A percentile compares a stretch with the other conserved stretches of the same genome.
Evolutionary conservation across 92 coral and sea anemone species (phyloP).

Genomic region (Nematostella vectensis): DNA sequence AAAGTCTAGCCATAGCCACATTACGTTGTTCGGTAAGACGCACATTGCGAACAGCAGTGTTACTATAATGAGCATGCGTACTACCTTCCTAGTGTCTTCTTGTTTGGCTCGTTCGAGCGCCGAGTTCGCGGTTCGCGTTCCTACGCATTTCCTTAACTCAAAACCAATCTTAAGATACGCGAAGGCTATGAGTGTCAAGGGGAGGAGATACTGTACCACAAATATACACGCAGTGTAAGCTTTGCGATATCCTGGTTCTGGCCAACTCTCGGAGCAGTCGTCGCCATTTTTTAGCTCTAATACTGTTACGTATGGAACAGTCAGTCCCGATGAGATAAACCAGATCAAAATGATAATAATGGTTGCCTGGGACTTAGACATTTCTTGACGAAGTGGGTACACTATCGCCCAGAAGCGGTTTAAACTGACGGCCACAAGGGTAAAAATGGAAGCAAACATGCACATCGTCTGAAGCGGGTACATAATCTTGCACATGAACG

Average conservation of each 20-base stretch:
- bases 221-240: slow-evolving; percentile 71
- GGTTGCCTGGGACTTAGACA: slow-evolving; percentile 46
- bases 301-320: slow-evolving; percentile 58
- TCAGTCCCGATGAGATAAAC: slow-evolving; percentile 42
- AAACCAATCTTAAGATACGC: slow-evolving; percentile 71
- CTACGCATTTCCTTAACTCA: slow-evolving; percentile 57
- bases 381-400: slow-evolving; percentile 71
- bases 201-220: slow-evolving; percentile 73
- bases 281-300: slow-evolving; percentile 20
- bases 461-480: slow-evolving; percentile 89
- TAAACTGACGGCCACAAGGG: slow-evolving; percentile 84
- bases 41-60: slow-evolving; percentile 88
- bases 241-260: slow-evolving; percentile 40
- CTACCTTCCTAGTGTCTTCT: slow-evolving; percentile 80
- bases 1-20: slow-evolving; percentile 98
- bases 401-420: slow-evolving; percentile 93
- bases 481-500: slow-evolving; percentile 62
- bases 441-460: slow-evolving; percentile 82
- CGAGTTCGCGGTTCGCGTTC: slow-evolving; percentile 33
- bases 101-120: slow-evolving; percentile 73
- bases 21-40: slow-evolving; percentile 79
- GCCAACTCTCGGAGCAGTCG: slow-evolving; percentile 66
- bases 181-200: slow-evolving; percentile 49
- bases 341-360: slow-evolving; percentile 49
- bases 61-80: slow-evolving; percentile 91